Base-by-base conservation (phyloP, 1,140 invertebrate genomes). In the Hyles vespertilio region DNA sequence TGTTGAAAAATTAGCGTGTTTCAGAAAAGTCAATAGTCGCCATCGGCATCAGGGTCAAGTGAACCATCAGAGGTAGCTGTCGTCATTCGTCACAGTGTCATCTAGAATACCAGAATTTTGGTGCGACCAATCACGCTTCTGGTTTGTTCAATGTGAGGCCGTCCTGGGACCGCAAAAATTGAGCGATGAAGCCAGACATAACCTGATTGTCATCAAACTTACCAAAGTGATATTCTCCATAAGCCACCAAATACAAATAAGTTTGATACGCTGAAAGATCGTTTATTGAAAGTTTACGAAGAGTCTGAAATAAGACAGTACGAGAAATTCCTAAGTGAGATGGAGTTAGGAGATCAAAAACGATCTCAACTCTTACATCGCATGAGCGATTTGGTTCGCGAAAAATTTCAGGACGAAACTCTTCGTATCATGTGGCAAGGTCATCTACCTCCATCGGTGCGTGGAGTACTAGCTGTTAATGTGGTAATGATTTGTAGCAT, bases 41-140 rank as follows among this genome's bases (percentile, higher is more conserved):
- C 22, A 22, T 22, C 0, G 22, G 22, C 22, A 22, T 22, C 22
- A 22, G 22, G 22, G 22, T 22, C 22, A 22, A 22, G 22, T 22
- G 22, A 22, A 22, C 22, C 22, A 22, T 22, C 34, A 10, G 55
- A 59, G 43, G n/a, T 58, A 49, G 22, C 32, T 8, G 60, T 47
- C 5, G 52, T 62, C 22, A 22, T 22, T 22, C 22, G 22, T 22
- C 1, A 52, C 54, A 10, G 6, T 65, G 4, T 32, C 48, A 8
- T 51, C 36, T 3, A 44, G 56, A 9, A 60, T 67, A 3, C 65
- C 65, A 7, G 60, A 63, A 7, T 67, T 64, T 56, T 64, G 66
- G 66, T 57, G 36, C 1, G 61, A 61, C 36, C 58, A 61, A 10
- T 55, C 60, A 5, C 47, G 56, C 2, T 40, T 60, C 0, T 67